phyloP scores from a whole-genome alignment of 2,888 invertebrate genomes.

The Andrena marginata region DNA sequence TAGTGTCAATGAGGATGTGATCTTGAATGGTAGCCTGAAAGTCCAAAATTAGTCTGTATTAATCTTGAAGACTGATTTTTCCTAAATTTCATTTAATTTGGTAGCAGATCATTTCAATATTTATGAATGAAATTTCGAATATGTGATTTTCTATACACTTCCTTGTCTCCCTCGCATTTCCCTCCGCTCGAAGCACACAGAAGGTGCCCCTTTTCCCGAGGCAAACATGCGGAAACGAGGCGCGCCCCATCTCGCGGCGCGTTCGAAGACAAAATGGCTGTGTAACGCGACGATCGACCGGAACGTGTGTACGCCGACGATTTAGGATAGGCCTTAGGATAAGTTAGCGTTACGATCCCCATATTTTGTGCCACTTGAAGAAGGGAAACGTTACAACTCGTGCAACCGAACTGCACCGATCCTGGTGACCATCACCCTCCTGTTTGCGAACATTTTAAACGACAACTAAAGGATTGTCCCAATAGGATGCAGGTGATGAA shows the following conservation, averaged over 20 bases:
- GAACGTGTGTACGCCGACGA: conserved; percentile 13
- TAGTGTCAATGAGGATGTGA: too few relatives aligned
- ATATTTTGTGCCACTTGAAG: conserved; percentile 42
- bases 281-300: conserved; percentile 23
- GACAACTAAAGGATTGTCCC: neutral
- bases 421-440: neutral
- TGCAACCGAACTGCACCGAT: neutral
- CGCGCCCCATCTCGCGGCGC: neutral
- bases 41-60: too few relatives aligned
- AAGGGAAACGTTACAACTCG: neutral
- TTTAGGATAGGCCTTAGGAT: conserved; percentile 36
- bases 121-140: neutral
- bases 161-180: neutral
- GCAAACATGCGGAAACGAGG: neutral
- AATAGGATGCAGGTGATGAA: neutral
- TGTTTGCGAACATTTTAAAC: neutral
- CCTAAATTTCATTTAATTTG: too few relatives aligned
- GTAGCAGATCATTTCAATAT: too few relatives aligned
- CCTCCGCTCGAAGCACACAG: neutral
- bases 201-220: neutral
- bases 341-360: conserved; percentile 23
- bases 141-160: neutral
- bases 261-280: conserved; percentile 46
- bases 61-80: too few relatives aligned
- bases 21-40: too few relatives aligned